Base-by-base conservation (phyloP, 2,113 vertebrate species). In the Potamarius usumacintae region DNA sequence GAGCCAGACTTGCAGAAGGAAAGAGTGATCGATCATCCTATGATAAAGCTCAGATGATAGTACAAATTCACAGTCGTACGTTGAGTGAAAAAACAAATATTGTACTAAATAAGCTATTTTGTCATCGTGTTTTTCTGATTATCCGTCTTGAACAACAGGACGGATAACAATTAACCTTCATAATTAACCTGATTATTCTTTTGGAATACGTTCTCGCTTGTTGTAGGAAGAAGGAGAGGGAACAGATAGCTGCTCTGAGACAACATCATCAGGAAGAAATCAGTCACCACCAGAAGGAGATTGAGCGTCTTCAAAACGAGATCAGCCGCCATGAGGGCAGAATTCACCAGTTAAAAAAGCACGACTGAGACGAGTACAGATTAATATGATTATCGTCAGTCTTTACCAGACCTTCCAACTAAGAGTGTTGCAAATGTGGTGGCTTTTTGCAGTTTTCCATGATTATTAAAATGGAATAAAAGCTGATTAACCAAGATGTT, bases 231-330 rank as follows among this genome's bases (percentile, higher is more conserved):
- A 97, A 96, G 52, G 96, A 96, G 92, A 93, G 67, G 88, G 96
- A 99, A 90, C 97, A 97, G 86, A 91, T 99, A 85, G 90, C 93
- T 2, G 89, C 94, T 1, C 90, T 99, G 72, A 95, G 84, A 90
- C 95, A 96, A 50, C 96, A 98, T 88, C 97, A 99, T 0, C 86
- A 94, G 79, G 97, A 98, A 0, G 98, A 99, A 93, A 99, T 99
- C 0, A 82, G 90, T 0, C 96, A 98, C 89, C 97, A 97, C 90
- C 93, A 95, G 89, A 95, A 96, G 71, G 97, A 99, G 91, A 98
- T 99, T 7, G 96, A 98, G 48, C 96, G 96, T 3, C 93, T 99
- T 91, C 95, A 98, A 90, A 96, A 95, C 18, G 98, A 98, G 89
- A 98, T 99, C 0, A 94, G 96, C 74, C 97, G 97, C 7, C 97